phyloP scores from a whole-genome alignment of 2,888 invertebrate genomes.

The Drosophila anceps region DNA sequence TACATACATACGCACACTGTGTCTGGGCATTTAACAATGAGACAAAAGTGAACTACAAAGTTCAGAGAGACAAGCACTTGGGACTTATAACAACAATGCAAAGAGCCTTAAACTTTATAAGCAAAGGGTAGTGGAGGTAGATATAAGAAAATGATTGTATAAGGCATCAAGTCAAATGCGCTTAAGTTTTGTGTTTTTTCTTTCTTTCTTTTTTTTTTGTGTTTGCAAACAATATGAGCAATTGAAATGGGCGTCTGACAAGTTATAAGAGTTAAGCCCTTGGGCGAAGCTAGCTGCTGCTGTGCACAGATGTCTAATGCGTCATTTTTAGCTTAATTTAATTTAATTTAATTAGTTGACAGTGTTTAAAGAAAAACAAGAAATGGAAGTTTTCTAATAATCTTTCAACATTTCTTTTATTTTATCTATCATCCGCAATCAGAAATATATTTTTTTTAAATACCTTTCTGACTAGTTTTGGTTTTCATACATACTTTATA shows the following conservation, averaged over 20 bases:
- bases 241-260: slow-evolving; percentile 14
- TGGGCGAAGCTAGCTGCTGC: neutral
- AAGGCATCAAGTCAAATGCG: slow-evolving; percentile 38
- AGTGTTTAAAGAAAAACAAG: neutral
- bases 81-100: slow-evolving; percentile 62
- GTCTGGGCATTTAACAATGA: slow-evolving; percentile 54
- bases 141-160: slow-evolving; percentile 28
- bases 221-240: slow-evolving; percentile 21
- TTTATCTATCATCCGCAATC: neutral
- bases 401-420: neutral
- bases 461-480: neutral
- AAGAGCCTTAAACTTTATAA: slow-evolving; percentile 71
- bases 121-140: slow-evolving; percentile 20
- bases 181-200: slow-evolving; percentile 36
- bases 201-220: neutral
- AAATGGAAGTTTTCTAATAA: neutral
- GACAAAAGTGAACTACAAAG: slow-evolving; percentile 56
- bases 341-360: neutral
- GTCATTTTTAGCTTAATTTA: neutral
- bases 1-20: slow-evolving; percentile 8
- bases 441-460: neutral
- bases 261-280: slow-evolving; percentile 6
- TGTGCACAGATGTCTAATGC: neutral
- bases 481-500: neutral
- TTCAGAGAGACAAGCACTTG: slow-evolving; percentile 66